Evolutionary conservation across 2,797 vertebrate genomes (phyloP), one percentile per base, ranked within the genome.

Genomic region (Gymnocypris eckloni): DNA sequence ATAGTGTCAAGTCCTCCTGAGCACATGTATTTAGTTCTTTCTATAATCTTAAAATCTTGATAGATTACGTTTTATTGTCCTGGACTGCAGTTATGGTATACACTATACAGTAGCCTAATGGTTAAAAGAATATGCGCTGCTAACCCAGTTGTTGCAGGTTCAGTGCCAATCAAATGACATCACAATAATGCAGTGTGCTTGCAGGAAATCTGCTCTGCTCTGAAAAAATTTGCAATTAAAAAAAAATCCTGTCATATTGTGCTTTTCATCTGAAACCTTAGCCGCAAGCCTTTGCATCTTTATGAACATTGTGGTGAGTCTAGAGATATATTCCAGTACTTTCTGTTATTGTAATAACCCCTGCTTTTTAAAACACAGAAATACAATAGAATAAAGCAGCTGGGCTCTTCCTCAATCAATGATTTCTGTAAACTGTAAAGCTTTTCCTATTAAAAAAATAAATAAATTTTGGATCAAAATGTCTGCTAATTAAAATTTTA

Each of bases 341-440:
- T 56, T 9, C 69, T 1, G 0, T 0, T 9, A 3, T 43, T 25
- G 22, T 11, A 50, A 13, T 48, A 41, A 45, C 70, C 61, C 48
- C 83, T 84, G 18, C 75, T 84, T 72, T 64, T 71, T 22, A 33
- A 45, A 70, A 37, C 16, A 45, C 11, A 25, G 45, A 67, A 52
- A 12, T 84, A 66, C 76, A 70, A 67, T n/a, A 13, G 1, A n/a
- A 6, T 15, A 25, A n/a, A 1, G 25, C 5, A 7, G 10, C 54
- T 18, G 16, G 0, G 25, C 10, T 77, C 11, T 6, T 43, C 22
- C 20, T 9, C 18, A 59, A 33, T 33, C 33, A 33, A 33, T 33
- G 33, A 3, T 33, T 33, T 33, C 33, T 33, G 33, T 33, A 33
- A 59, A 25, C 56, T 59, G 9, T 59, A n/a, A 59, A 59, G 56